phyloP scores from a whole-genome alignment of 2,113 vertebrate species.

The Amblyopsis rosae region DNA sequence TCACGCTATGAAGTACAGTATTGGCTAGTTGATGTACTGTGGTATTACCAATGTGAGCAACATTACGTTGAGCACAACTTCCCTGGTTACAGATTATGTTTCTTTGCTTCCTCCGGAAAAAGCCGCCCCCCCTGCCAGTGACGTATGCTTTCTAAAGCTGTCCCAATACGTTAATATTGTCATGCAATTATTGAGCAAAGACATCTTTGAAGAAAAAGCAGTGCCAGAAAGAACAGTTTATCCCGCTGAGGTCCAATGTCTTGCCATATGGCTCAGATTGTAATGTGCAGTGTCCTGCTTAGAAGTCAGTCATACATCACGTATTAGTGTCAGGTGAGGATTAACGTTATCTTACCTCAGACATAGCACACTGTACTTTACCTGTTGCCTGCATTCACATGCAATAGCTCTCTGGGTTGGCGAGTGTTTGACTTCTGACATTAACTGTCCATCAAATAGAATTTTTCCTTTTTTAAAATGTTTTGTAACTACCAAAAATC shows the following conservation, averaged over 20 bases:
- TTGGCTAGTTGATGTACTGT: neutral
- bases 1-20: neutral
- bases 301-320: conserved; percentile 81
- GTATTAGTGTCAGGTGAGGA: conserved; percentile 86
- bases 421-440: conserved; percentile 1
- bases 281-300: conserved; percentile 74
- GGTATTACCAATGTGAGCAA: neutral
- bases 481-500: neutral
- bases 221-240: conserved; percentile 79
- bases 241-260: conserved; percentile 76
- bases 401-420: conserved; percentile 23
- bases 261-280: conserved; percentile 78
- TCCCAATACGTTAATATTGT: conserved; percentile 76
- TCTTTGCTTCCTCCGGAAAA: conserved; percentile 57
- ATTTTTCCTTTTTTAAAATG: too few relatives aligned
- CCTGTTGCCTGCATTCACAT: conserved; percentile 26
- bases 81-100: conserved; percentile 66
- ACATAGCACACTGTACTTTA: conserved; percentile 59
- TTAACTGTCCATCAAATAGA: neutral
- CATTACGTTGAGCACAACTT: conserved; percentile 30
- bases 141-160: conserved; percentile 72
- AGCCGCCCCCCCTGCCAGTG: conserved; percentile 58
- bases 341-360: conserved; percentile 76
- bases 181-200: conserved; percentile 80
- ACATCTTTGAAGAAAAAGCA: conserved; percentile 80